Percentiles rank a stretch among this genome's conserved stretches.
These are phyloP conservation scores for Ranitomeya variabilis DNA, from an alignment of 2,113 vertebrate species.

Conservation along the genomic window DNA sequence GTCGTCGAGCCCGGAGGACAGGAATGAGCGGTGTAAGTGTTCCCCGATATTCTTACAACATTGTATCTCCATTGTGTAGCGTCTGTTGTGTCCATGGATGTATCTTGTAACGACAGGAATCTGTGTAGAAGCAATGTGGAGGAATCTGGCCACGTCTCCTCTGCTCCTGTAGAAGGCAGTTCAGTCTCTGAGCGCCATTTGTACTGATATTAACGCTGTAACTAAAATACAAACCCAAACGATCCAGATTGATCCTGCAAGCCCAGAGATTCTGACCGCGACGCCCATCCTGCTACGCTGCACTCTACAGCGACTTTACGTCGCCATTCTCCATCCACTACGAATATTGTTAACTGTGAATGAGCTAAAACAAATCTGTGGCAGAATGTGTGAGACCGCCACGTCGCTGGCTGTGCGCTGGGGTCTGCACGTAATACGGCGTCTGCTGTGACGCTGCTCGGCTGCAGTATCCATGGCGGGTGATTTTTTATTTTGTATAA, in stretches of 20 bases:
- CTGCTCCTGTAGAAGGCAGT: too few relatives aligned
- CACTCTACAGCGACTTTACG: too few relatives aligned
- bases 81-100: too few relatives aligned
- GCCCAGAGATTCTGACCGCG: too few relatives aligned
- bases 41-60: slow-evolving; percentile 19
- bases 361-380: background rate
- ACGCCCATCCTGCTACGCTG: too few relatives aligned
- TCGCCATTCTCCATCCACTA: background rate
- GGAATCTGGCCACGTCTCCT: too few relatives aligned
- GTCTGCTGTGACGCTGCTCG: background rate
- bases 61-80: background rate
- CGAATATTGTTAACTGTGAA: background rate
- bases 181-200: background rate
- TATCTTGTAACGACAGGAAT: too few relatives aligned
- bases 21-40: slow-evolving; percentile 98
- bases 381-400: too few relatives aligned
- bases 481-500: background rate
- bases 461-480: background rate
- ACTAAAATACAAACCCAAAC: too few relatives aligned
- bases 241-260: too few relatives aligned
- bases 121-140: too few relatives aligned
- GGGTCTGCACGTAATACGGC: background rate
- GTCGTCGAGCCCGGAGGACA: slow-evolving; percentile 96
- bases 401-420: too few relatives aligned
- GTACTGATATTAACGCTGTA: background rate